Evolutionary conservation across 2,888 invertebrate genomes (phyloP).

Genomic region (Timema cristinae): DNA sequence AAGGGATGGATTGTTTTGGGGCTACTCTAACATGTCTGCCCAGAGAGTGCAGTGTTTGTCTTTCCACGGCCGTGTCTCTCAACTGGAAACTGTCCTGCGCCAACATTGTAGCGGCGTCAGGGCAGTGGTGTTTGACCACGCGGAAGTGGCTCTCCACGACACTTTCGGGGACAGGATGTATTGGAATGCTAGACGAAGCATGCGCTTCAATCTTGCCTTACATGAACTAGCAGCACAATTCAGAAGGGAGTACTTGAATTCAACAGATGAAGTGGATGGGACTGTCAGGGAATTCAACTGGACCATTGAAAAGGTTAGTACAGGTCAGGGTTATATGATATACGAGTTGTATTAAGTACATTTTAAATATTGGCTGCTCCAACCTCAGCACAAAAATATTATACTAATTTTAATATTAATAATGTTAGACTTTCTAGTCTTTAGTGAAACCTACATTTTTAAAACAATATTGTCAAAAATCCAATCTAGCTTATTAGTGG

Average conservation of each 20-base stretch:
- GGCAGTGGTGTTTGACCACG: constrained; percentile 67
- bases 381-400: not conserved
- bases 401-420: no score
- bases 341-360: not conserved
- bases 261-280: constrained; percentile 55
- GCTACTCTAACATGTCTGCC: constrained; percentile 64
- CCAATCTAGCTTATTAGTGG: no score
- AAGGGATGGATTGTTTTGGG: constrained; percentile 56
- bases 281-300: constrained; percentile 59
- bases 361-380: not conserved
- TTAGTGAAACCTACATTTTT: no score
- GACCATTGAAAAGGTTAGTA: constrained; percentile 53
- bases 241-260: constrained; percentile 57
- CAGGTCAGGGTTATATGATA: not conserved
- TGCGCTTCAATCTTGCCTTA: constrained; percentile 77
- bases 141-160: constrained; percentile 84
- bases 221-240: constrained; percentile 64
- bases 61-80: constrained; percentile 73
- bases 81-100: constrained; percentile 43
- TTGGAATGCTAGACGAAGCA: constrained; percentile 86
- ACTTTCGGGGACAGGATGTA: constrained; percentile 76
- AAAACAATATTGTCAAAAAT: no score
- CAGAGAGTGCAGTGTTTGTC: constrained; percentile 69
- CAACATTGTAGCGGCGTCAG: constrained; percentile 39
- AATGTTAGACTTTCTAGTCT: no score